These are phyloP conservation scores for Strix uralensis DNA, from an alignment of 2,113 vertebrate genomes.

Conservation along the genomic window DNA sequence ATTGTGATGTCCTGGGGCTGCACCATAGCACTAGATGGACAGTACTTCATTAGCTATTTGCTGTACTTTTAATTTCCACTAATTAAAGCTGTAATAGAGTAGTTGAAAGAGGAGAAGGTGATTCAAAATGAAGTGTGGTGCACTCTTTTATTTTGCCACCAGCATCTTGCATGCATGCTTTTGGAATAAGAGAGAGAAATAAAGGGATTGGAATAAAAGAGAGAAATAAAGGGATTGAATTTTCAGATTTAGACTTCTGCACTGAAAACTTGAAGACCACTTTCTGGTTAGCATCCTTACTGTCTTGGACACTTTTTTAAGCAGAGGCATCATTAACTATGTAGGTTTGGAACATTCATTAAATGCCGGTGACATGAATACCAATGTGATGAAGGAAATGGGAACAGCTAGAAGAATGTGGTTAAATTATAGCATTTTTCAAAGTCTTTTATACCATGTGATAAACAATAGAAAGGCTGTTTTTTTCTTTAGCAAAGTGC, in stretches of 20 bases:
- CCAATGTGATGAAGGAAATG: neutral
- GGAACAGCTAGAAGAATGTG: neutral
- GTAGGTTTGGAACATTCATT: neutral
- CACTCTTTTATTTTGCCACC: neutral
- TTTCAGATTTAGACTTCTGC: neutral
- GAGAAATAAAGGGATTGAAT: neutral
- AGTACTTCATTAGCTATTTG: constrained; percentile 1
- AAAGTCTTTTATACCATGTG: neutral
- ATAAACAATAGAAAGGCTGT: neutral
- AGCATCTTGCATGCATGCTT: neutral
- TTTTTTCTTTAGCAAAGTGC: neutral
- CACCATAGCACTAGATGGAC: neutral
- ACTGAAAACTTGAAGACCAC: neutral
- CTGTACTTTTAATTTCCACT: constrained; percentile 31
- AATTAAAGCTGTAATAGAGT: neutral
- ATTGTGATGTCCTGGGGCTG: neutral
- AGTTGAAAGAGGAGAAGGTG: neutral
- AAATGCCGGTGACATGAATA: neutral
- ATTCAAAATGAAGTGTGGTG: neutral
- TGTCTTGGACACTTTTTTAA: neutral
- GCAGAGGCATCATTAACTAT: neutral
- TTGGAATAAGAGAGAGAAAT: neutral
- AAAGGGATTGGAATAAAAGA: neutral
- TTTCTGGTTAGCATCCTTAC: neutral
- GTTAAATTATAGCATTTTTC: neutral